These are phyloP conservation scores for Cyanoramphus novaezelandiae DNA, from an alignment of 2,113 vertebrate species.

Conservation along the genomic window DNA sequence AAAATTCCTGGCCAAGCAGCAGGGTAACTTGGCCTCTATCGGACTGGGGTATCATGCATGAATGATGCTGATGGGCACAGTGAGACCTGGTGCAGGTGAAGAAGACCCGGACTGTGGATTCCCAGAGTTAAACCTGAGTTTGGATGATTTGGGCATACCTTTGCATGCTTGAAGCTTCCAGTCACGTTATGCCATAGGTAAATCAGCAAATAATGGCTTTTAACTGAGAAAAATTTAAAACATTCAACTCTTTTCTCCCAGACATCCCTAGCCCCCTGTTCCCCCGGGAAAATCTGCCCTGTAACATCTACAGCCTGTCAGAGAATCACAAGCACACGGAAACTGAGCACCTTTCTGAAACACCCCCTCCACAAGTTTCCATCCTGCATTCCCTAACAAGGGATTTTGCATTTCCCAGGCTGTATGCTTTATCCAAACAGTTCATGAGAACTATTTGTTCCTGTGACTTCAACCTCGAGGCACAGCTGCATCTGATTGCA, in stretches of 20 bases:
- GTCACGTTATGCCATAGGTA: background rate
- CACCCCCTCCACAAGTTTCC: fast-evolving
- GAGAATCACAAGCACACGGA: background rate
- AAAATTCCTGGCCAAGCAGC: background rate
- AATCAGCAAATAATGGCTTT: background rate
- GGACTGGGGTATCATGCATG: background rate
- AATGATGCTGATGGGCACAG: background rate
- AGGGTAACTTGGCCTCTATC: background rate
- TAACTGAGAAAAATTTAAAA: background rate
- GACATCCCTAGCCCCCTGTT: background rate
- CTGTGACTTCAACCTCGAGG: background rate
- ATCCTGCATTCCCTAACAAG: background rate
- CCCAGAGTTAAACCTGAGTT: background rate
- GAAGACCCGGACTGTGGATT: background rate
- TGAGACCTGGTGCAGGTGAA: background rate
- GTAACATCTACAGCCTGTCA: background rate
- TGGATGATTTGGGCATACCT: background rate
- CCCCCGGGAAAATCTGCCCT: background rate
- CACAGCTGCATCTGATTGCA: background rate
- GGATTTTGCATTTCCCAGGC: background rate
- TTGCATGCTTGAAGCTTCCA: background rate
- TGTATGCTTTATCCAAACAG: background rate
- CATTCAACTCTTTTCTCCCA: background rate
- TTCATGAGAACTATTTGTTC: background rate
- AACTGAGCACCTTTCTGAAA: background rate